phyloP scores from a whole-genome alignment of 1,140 invertebrate genomes.

The Caerostris extrusa region DNA sequence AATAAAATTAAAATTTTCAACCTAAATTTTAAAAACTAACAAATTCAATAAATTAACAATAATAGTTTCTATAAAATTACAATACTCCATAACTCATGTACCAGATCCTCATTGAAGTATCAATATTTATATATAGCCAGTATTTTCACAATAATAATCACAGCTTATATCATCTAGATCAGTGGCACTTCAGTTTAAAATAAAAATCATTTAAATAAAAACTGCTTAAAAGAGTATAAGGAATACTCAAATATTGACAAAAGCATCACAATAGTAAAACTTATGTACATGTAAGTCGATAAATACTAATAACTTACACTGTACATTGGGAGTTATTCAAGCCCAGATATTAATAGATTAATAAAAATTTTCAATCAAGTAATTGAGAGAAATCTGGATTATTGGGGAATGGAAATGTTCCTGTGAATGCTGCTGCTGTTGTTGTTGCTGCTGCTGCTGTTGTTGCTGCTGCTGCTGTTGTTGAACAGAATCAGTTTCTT shows the following conservation, averaged over 20 bases:
- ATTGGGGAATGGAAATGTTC: conserved; percentile 73
- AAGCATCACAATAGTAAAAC: conserved; percentile 71
- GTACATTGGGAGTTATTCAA: conserved; percentile 46
- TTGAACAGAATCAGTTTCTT: conserved; percentile 56
- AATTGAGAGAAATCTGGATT: conserved; percentile 78
- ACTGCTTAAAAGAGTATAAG: conserved; percentile 3
- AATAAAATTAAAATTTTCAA: too few relatives aligned
- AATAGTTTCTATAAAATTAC: too few relatives aligned
- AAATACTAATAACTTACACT: conserved; percentile 74
- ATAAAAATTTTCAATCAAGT: conserved; percentile 75
- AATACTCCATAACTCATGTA: not conserved
- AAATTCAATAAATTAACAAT: too few relatives aligned
- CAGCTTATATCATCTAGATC: not conserved
- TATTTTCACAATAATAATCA: not conserved
- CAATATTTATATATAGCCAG: not conserved
- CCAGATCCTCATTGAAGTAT: not conserved
- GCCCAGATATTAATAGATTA: conserved; percentile 50
- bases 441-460: conserved; percentile 21
- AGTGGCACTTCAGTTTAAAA: conserved; percentile 32
- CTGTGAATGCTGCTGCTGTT: conserved; percentile 58
- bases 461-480: conserved; percentile 35
- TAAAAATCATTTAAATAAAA: conserved; percentile 27
- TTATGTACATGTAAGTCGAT: conserved; percentile 69
- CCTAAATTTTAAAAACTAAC: too few relatives aligned
- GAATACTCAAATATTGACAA: conserved; percentile 27